Base-by-base conservation (phyloP, 2,797 vertebrate species). In the Mormyrops attenuatus region DNA sequence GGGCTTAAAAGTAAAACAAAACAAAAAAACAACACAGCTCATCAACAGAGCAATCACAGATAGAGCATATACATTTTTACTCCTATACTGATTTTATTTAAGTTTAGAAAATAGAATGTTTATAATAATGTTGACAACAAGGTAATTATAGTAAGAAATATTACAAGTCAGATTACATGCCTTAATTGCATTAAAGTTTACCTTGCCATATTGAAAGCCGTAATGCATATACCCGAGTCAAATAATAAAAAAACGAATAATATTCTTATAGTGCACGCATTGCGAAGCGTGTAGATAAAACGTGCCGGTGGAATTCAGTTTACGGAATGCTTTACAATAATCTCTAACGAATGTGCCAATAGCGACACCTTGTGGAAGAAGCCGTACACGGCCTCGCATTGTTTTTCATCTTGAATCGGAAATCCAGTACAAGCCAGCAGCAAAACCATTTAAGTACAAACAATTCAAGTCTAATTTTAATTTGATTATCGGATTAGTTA, bases 351-450 rank as follows among this genome's bases (percentile, higher is more conserved):
- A 53, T 87, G 86, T 87, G 53, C 52, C 34, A 41, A 87, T 20
- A 87, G 86, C 8, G 86, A 41, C 86, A 53, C 34, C 86, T 87
- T 63, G 86, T 63, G 86, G 86, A 87, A 55, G 5, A 60, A 63
- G 13, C 53, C 22, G 55, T 60, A 82, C 41, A 47, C 38, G 41
- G 77, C 41, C 20, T 4, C 77, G 20, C 3, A 47, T 47, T 82
- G 17, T 82, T 82, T 22, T 44, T 82, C 41, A 3, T 44, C 20
- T 47, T 11, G 20, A 82, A 80, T n/a, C 38, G 20, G 38, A 80
- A 44, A 80, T 20, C 17, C 73, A 80, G 15, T 38, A 17, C 69
- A 44, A 3, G 13, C 6, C 17, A 44, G 38, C 0, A 80, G 73
- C 73, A 80, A 80, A 80, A 82, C 41, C 41, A 44, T n/a, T 80